A percentile compares a stretch with the other conserved stretches of the same genome.
Evolutionary conservation across 2,797 vertebrate genomes (phyloP).

Genomic region (Argya squamiceps): DNA sequence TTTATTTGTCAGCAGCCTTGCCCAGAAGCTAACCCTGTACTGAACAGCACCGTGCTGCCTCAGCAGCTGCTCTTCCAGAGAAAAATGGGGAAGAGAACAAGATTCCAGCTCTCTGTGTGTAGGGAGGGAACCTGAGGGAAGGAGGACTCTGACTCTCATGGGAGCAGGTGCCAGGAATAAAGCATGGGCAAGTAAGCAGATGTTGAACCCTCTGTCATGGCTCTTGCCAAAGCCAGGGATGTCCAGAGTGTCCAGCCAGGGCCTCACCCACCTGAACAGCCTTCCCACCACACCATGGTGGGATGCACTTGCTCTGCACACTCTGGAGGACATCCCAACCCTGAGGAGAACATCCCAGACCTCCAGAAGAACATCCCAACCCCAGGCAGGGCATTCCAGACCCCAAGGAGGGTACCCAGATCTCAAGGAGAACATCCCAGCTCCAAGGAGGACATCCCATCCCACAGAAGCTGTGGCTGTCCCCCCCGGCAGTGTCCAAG

Average conservation of each 20-base stretch:
- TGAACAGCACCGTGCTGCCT: not conserved
- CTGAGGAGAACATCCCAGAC: too few species aligned
- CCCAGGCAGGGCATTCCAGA: too few species aligned
- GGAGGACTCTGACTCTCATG: fast-evolving
- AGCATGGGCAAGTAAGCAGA: fast-evolving
- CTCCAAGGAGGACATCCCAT: not conserved
- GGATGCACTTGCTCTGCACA: not conserved
- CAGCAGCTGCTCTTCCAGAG: not conserved
- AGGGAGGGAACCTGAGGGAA: not conserved
- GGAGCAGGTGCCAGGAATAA: not conserved
- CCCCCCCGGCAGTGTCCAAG: not conserved
- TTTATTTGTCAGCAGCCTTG: not conserved
- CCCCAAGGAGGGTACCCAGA: too few species aligned
- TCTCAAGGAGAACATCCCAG: not conserved
- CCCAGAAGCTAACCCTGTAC: not conserved
- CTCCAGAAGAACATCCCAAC: too few species aligned
- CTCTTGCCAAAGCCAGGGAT: not conserved
- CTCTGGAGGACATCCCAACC: too few species aligned
- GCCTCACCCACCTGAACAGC: not conserved
- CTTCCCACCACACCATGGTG: not conserved
- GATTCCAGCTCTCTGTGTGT: not conserved
- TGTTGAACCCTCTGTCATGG: not conserved
- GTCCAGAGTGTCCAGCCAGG: not conserved
- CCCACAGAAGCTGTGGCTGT: not conserved
- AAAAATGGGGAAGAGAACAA: not conserved